Percentiles rank a stretch among this genome's conserved stretches.
phyloP scores from a whole-genome alignment of 2,888 invertebrate species.

The Protonemura montana region DNA sequence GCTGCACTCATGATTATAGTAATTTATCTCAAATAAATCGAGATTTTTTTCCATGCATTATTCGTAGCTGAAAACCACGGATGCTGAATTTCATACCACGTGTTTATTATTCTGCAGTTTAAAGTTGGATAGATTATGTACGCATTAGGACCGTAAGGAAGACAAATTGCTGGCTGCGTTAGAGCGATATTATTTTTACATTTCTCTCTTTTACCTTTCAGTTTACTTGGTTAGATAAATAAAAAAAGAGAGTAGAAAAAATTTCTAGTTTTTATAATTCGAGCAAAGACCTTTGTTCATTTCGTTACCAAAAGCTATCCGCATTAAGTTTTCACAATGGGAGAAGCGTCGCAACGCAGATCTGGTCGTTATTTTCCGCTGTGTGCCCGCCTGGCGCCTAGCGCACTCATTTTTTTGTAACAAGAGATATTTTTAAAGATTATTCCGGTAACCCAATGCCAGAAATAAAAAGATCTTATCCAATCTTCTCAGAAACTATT shows the following conservation, averaged over 20 bases:
- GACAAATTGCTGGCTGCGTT: conserved; percentile 32
- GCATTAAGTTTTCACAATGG: conserved; percentile 27
- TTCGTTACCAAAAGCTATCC: conserved; percentile 27
- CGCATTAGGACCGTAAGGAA: conserved; percentile 28
- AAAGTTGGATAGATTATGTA: conserved; percentile 33
- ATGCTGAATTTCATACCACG: conserved; percentile 1
- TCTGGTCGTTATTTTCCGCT: conserved; percentile 26
- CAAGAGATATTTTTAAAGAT: neutral
- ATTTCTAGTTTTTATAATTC: conserved; percentile 26
- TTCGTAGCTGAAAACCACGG: neutral
- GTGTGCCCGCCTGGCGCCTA: neutral
- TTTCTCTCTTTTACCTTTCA: conserved; percentile 27
- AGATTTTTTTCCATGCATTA: neutral
- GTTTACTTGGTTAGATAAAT: conserved; percentile 8
- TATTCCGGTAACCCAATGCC: neutral
- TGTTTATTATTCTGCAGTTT: conserved; percentile 24
- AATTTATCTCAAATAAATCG: conserved; percentile 24
- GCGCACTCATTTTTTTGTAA: neutral
- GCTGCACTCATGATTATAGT: conserved; percentile 22
- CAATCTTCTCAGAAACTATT: neutral
- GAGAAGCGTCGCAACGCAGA: conserved; percentile 1
- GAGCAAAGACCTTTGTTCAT: conserved; percentile 37
- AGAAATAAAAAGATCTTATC: neutral
- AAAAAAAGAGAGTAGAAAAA: conserved; percentile 16
- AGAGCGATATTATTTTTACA: conserved; percentile 31